Percentiles rank a stretch among this genome's conserved stretches.
Conservation (phyloP, 1,140 invertebrate genomes). For the Euwallacea fornicatus region DNA sequence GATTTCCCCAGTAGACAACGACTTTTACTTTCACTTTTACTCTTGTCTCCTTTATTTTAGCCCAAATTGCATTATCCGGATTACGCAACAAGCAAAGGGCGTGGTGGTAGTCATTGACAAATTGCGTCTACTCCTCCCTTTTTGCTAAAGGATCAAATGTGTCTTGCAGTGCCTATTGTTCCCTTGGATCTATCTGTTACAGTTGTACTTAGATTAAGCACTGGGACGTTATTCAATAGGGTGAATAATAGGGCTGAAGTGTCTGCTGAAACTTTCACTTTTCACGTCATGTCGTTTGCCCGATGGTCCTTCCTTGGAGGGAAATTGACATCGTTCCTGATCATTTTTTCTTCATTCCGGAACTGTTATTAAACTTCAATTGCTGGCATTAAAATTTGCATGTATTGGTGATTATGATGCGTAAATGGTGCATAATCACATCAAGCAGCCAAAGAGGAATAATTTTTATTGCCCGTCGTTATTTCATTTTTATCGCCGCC, state of each 20-base stretch:
- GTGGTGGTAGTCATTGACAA: slow-evolving; percentile 33
- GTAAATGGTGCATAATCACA: too few species aligned
- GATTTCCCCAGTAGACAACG: not conserved
- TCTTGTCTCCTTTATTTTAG: slow-evolving; percentile 22
- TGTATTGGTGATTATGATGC: too few species aligned
- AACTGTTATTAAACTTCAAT: too few species aligned
- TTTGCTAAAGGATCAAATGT: slow-evolving; percentile 29
- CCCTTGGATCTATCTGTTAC: slow-evolving; percentile 32
- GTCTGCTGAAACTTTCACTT: slow-evolving; percentile 9
- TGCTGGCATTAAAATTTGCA: too few species aligned
- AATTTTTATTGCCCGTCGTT: slow-evolving; percentile 21
- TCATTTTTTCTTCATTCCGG: too few species aligned
- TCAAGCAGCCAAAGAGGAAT: not conserved
- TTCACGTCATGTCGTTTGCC: not conserved
- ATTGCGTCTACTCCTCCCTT: slow-evolving; percentile 31
- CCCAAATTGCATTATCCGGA: slow-evolving; percentile 30
- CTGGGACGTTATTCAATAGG: slow-evolving; percentile 10
- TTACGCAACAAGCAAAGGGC: slow-evolving; percentile 38
- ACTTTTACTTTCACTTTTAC: slow-evolving; percentile 23
- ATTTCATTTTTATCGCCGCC: slow-evolving; percentile 23
- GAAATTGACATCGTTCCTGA: too few species aligned
- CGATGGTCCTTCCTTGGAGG: too few species aligned
- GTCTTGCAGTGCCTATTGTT: slow-evolving; percentile 25
- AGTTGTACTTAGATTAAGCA: slow-evolving; percentile 23
- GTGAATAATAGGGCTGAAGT: slow-evolving; percentile 2